A percentile compares a stretch with the other conserved stretches of the same genome.
phyloP scores from a whole-genome alignment of 2,113 vertebrate genomes.

The Jaculus jaculus region DNA sequence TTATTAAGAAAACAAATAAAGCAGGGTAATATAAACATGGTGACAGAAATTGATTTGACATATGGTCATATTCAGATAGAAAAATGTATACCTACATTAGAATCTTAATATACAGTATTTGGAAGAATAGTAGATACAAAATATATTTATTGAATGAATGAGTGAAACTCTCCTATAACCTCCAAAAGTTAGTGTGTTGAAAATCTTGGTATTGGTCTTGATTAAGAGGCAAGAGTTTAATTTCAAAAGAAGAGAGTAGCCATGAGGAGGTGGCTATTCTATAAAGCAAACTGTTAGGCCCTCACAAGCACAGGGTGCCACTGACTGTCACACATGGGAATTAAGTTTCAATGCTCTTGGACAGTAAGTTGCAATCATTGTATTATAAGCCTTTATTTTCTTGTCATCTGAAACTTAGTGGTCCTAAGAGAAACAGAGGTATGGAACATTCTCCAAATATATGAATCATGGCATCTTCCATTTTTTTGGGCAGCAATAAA shows the following conservation, averaged over 20 bases:
- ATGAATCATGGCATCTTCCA: neutral
- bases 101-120: neutral
- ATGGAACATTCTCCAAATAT: neutral
- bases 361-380: neutral
- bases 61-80: neutral
- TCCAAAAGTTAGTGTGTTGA: neutral
- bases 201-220: neutral
- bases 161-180: neutral
- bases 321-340: neutral
- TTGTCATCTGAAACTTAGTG: neutral
- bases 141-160: constrained; percentile 4
- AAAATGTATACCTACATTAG: neutral
- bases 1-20: neutral
- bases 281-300: neutral
- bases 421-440: neutral
- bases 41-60: neutral
- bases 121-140: neutral
- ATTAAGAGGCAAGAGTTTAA: neutral
- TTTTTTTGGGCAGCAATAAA: neutral
- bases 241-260: neutral
- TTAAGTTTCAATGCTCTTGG: neutral
- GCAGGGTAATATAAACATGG: neutral
- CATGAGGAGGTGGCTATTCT: neutral
- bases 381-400: neutral
- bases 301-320: neutral